Conservation (phyloP, 2,797 vertebrate species). For the Sus cebifrons region DNA sequence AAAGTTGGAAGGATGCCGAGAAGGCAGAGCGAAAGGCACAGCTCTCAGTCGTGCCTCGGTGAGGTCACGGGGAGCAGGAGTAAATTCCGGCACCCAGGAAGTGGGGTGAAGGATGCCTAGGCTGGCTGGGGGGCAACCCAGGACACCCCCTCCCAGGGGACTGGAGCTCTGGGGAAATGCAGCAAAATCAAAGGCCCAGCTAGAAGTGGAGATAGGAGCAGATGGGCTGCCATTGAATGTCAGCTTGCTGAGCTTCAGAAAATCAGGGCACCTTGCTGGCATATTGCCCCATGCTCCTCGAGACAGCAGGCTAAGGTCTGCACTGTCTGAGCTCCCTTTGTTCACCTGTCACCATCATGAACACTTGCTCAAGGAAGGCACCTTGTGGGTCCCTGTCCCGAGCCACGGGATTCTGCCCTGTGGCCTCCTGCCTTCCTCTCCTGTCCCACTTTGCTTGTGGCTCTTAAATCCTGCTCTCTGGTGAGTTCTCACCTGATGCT, state of each 20-base stretch:
- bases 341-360: neutral
- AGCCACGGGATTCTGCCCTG: neutral
- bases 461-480: neutral
- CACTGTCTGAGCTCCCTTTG: neutral
- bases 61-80: neutral
- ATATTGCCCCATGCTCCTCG: neutral
- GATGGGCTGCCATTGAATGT: neutral
- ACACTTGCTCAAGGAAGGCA: neutral
- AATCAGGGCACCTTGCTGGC: neutral
- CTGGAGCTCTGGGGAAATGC: neutral
- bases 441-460: neutral
- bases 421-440: neutral
- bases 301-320: neutral
- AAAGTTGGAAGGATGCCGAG: neutral
- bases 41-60: neutral
- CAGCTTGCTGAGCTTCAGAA: neutral
- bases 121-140: too few relatives aligned
- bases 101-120: fast-evolving
- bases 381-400: neutral
- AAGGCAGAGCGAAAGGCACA: fast-evolving
- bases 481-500: neutral
- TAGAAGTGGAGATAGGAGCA: neutral
- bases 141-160: neutral
- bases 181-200: neutral
- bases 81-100: neutral